phyloP scores from a whole-genome alignment of 2,888 invertebrate species.

The Drosophila subsilvestris region DNA sequence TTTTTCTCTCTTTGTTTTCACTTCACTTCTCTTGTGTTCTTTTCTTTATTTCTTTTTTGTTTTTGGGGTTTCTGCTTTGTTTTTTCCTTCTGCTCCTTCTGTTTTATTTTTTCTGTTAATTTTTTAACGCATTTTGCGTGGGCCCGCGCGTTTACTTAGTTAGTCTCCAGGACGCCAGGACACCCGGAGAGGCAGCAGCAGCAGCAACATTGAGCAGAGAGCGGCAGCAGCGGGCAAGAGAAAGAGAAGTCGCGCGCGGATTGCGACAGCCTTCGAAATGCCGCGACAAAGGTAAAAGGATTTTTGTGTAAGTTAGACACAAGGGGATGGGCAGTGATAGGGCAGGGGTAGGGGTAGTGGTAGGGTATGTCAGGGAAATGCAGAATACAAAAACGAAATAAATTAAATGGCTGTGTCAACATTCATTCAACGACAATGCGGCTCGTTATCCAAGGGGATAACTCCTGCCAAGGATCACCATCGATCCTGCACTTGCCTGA shows the following conservation, averaged over 20 bases:
- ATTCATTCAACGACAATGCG: constrained; percentile 5
- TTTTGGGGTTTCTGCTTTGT: constrained; percentile 36
- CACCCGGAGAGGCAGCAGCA: background rate
- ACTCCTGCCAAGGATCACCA: background rate
- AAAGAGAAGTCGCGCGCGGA: constrained; percentile 16
- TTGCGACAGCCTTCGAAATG: constrained; percentile 34
- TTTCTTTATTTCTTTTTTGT: constrained; percentile 24
- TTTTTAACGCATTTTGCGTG: constrained; percentile 63
- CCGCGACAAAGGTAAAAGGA: constrained; percentile 66
- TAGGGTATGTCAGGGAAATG: constrained; percentile 7
- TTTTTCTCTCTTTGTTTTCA: constrained; percentile 43
- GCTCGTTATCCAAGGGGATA: constrained; percentile 11
- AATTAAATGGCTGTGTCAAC: constrained; percentile 40
- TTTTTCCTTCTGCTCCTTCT: constrained; percentile 15
- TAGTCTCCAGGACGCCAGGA: constrained; percentile 24
- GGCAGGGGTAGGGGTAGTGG: background rate
- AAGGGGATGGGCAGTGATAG: background rate
- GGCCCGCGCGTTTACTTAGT: constrained; percentile 48
- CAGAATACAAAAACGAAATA: constrained; percentile 10
- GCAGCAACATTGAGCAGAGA: background rate
- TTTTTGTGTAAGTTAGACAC: constrained; percentile 71
- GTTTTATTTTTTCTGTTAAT: constrained; percentile 48
- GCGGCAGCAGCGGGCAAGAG: no score
- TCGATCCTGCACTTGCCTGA: background rate
- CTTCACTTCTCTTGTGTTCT: constrained; percentile 56